Conservation (phyloP, 2,888 invertebrate genomes). For the Chrysolina haemoptera region DNA sequence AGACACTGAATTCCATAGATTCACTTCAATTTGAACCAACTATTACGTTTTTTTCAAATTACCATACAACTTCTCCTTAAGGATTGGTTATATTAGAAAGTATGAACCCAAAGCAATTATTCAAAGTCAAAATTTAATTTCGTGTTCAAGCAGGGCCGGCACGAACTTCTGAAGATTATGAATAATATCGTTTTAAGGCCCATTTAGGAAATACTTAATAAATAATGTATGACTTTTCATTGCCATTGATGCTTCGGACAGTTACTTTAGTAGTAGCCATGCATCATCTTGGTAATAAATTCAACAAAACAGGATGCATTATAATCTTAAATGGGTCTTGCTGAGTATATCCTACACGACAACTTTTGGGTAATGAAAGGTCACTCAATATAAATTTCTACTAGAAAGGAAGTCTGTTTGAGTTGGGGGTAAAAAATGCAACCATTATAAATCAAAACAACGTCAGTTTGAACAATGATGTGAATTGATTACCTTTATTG, state of each 20-base stretch:
- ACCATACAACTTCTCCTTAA: not conserved
- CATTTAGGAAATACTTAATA: slow-evolving; percentile 43
- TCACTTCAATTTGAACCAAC: not conserved
- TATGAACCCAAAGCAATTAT: slow-evolving; percentile 18
- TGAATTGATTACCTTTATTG: too few species aligned
- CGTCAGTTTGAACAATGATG: too few species aligned
- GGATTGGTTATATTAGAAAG: slow-evolving; percentile 2
- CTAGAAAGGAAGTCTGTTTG: not conserved
- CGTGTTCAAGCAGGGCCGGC: slow-evolving; percentile 21
- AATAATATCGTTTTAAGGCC: slow-evolving; percentile 36
- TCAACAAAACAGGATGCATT: slow-evolving; percentile 34
- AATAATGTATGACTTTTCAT: slow-evolving; percentile 40
- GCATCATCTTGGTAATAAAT: slow-evolving; percentile 43
- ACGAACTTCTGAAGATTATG: slow-evolving; percentile 32
- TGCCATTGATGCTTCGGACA: slow-evolving; percentile 45
- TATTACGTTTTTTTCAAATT: not conserved
- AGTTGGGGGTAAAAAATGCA: not conserved
- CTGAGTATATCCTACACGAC: slow-evolving; percentile 14
- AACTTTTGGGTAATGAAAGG: slow-evolving; percentile 12
- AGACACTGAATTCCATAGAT: too few species aligned
- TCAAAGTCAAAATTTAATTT: slow-evolving; percentile 38
- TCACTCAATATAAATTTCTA: not conserved
- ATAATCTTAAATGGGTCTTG: slow-evolving; percentile 32
- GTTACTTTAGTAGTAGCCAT: slow-evolving; percentile 42
- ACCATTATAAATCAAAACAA: too few species aligned